Evolutionary conservation across 2,113 vertebrate species (phyloP), one percentile per base, ranked within the genome.

Genomic region (Tricholaema leucomelas): DNA sequence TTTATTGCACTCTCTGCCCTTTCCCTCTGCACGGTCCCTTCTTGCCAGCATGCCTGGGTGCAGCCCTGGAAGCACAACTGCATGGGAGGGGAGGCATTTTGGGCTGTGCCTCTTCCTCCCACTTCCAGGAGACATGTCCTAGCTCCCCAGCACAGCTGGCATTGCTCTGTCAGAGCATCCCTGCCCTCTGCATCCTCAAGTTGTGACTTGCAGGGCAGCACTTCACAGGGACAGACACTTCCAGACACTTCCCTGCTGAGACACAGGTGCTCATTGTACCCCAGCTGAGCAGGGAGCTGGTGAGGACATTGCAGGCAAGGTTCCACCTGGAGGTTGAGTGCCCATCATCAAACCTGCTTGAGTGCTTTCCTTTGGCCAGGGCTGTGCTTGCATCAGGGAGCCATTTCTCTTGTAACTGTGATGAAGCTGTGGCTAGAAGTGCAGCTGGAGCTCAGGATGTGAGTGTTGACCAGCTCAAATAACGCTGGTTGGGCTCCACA

Each of bases 151-250:
- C 27, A 33, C 70, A 28, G 36, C 9, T 0, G 52, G 73, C 52
- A 52, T 0, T 2, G 5, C 33, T 31, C 73, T 44, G 25, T 8
- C 2, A 5, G n/a, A 15, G 46, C 38, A 24, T 14, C 40, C 31
- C 55, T 61, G 46, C 23, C 27, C 46, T 42, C 40, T 1, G 3
- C 3, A 2, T 6, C 44, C 36, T 42, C 0, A 3, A 10, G 74
- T n/a, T 1, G 0, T 3, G n/a, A 16, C 48, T 70, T 8, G 42
- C 33, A 36, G 65, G 58, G 58, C 40, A 55, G 55, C 15, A 3
- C n/a, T 44, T 30, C 5, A 2, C 8, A 0, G 3, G 10, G 52
- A 36, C 0, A 3, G 44, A 12, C 36, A 40, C 1, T 0, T n/a
- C 40, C 0, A 3, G 44, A 12, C 36, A 40, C 1, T 0, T n/a